Conservation (phyloP, 2,888 invertebrate genomes). For the Perizoma flavofasciatum region DNA sequence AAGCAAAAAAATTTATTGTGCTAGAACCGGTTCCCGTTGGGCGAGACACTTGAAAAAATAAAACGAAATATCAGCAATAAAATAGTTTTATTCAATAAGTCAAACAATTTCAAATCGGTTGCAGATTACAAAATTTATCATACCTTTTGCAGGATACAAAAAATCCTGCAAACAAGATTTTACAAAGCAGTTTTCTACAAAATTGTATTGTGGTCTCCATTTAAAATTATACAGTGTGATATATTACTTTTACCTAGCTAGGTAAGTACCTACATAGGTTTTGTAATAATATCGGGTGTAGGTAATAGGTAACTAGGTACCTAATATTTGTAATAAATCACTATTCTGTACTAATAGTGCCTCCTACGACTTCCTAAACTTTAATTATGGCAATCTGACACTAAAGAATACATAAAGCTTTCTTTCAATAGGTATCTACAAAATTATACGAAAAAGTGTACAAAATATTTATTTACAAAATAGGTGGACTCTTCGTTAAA, state of each 20-base stretch:
- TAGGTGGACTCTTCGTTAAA: slow-evolving; percentile 83
- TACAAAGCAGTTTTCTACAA: too few species aligned
- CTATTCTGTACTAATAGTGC: slow-evolving; percentile 44
- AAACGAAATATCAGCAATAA: slow-evolving; percentile 66
- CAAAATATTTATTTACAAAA: slow-evolving; percentile 79
- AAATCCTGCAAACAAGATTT: too few species aligned
- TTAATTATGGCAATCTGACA: slow-evolving; percentile 71
- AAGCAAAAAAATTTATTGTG: too few species aligned
- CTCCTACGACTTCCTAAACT: slow-evolving; percentile 41
- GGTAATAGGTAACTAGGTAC: too few species aligned
- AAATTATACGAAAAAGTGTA: slow-evolving; percentile 70
- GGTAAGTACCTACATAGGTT: too few species aligned
- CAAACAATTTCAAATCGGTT: slow-evolving; percentile 63
- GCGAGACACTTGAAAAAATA: slow-evolving; percentile 20
- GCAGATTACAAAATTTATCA: too few species aligned
- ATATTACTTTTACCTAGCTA: too few species aligned
- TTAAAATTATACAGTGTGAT: too few species aligned
- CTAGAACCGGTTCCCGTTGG: too few species aligned
- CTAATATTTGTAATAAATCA: slow-evolving; percentile 10
- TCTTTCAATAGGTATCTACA: slow-evolving; percentile 57
- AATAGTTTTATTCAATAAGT: slow-evolving; percentile 73
- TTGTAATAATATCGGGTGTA: too few species aligned
- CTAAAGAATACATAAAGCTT: slow-evolving; percentile 76
- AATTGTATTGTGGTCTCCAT: too few species aligned
- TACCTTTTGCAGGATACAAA: too few species aligned